Evolutionary conservation across 2,888 invertebrate species (phyloP).

Genomic region (Xestia sexstrigata): DNA sequence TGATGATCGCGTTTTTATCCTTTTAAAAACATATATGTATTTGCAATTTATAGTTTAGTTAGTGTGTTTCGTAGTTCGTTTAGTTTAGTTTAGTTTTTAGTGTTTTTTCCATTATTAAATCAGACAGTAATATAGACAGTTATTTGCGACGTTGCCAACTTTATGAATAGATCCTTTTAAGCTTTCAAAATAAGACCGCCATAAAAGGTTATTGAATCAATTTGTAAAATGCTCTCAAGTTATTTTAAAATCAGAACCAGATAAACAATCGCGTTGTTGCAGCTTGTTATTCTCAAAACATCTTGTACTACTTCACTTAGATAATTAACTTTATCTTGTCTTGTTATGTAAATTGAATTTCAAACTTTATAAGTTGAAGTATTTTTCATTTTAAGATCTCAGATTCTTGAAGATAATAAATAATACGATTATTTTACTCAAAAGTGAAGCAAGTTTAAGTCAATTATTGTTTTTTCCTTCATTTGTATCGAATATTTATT

Average conservation of each 20-base stretch:
- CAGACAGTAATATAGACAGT: neutral
- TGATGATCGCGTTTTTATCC: no score
- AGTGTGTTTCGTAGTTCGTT: no score
- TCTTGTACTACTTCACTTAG: neutral
- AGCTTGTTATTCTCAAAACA: constrained; percentile 1
- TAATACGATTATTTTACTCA: constrained; percentile 6
- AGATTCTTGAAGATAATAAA: constrained; percentile 6
- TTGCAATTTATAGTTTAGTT: no score
- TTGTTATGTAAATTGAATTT: constrained; percentile 18
- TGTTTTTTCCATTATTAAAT: neutral
- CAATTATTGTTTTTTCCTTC: neutral
- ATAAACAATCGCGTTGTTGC: neutral
- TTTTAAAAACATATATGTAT: no score
- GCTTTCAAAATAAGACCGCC: neutral
- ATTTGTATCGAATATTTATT: neutral
- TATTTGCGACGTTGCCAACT: neutral
- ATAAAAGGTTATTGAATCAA: neutral
- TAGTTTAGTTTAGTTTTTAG: no score
- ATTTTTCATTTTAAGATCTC: constrained; percentile 16
- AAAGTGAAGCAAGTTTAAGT: neutral
- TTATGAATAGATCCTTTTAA: neutral
- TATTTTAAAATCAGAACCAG: constrained; percentile 3
- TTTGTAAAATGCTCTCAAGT: neutral
- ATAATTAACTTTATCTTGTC: constrained; percentile 14
- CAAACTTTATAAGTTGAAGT: constrained; percentile 23